A percentile compares a stretch with the other conserved stretches of the same genome.
These are phyloP conservation scores for Dolomedes plantarius DNA, from an alignment of 2,888 invertebrate genomes.

Conservation along the genomic window DNA sequence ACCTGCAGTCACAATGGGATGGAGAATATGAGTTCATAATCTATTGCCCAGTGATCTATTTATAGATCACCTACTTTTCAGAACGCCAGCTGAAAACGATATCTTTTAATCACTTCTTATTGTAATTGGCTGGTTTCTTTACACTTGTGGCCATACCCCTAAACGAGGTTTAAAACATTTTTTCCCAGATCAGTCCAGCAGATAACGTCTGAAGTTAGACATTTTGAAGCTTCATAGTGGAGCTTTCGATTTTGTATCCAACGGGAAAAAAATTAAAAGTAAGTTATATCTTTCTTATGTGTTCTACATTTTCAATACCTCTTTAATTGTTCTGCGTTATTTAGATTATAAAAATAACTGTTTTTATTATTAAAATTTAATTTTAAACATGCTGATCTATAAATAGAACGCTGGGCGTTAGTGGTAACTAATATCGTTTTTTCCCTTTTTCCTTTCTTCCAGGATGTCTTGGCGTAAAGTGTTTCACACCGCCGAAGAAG, in stretches of 20 bases:
- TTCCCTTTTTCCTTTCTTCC: conserved; percentile 32
- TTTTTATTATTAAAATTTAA: conserved; percentile 18
- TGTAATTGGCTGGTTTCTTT: conserved; percentile 28
- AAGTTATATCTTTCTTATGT: not conserved
- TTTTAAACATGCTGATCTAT: conserved; percentile 11
- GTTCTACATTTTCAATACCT: conserved; percentile 7
- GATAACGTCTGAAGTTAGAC: not conserved
- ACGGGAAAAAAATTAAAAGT: not conserved
- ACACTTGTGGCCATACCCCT: conserved; percentile 10
- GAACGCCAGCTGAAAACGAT: too few species aligned
- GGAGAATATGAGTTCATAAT: too few species aligned
- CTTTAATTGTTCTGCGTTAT: conserved; percentile 20
- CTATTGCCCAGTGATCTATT: too few species aligned
- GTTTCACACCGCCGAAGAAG: conserved; percentile 4
- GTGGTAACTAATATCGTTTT: conserved; percentile 38
- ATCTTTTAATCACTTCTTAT: too few species aligned
- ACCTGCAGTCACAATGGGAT: too few species aligned
- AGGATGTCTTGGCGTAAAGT: conserved; percentile 26
- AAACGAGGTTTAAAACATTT: conserved; percentile 7
- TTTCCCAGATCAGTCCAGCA: not conserved
- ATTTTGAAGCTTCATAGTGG: not conserved
- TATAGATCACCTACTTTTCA: too few species aligned
- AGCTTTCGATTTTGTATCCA: conserved; percentile 7
- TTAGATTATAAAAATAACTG: conserved; percentile 23
- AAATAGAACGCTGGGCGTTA: not conserved